Percentiles rank a stretch among this genome's conserved stretches.
Evolutionary conservation across 2,113 vertebrate genomes (phyloP).

Genomic region (Oreotrochilus melanogaster): DNA sequence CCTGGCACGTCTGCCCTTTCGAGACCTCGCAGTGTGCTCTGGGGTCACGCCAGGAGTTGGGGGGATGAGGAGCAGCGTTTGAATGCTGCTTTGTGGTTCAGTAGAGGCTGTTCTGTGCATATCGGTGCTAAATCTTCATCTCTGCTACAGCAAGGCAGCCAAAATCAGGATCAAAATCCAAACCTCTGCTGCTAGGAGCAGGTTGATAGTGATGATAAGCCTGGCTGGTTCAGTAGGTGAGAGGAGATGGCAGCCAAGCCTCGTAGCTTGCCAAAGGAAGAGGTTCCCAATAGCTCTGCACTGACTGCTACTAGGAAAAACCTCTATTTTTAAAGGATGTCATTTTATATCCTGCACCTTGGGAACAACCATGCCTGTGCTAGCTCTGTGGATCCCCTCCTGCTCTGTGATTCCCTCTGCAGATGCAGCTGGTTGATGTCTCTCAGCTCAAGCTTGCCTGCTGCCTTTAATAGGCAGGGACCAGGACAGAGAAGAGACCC

Average conservation of each 20-base stretch:
- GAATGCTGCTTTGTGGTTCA: background rate
- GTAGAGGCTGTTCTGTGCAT: background rate
- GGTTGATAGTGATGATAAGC: background rate
- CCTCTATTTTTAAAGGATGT: background rate
- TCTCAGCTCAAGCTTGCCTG: background rate
- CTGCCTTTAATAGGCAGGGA: background rate
- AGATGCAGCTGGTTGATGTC: background rate
- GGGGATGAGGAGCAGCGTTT: background rate
- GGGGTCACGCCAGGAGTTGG: background rate
- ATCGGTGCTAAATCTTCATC: background rate
- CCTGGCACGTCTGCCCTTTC: background rate
- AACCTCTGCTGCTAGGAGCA: background rate
- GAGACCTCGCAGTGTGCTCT: background rate
- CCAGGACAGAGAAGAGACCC: background rate
- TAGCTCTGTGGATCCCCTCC: background rate
- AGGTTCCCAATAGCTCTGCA: background rate
- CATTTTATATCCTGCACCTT: background rate
- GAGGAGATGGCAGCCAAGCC: background rate
- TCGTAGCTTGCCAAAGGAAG: background rate
- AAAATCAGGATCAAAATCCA: background rate
- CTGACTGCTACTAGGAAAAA: background rate
- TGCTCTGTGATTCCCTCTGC: background rate
- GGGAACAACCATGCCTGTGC: background rate
- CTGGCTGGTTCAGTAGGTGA: background rate
- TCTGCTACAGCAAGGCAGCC: background rate